Conservation (phyloP, 2,113 vertebrate genomes). For the Emydocephalus ijimae region DNA sequence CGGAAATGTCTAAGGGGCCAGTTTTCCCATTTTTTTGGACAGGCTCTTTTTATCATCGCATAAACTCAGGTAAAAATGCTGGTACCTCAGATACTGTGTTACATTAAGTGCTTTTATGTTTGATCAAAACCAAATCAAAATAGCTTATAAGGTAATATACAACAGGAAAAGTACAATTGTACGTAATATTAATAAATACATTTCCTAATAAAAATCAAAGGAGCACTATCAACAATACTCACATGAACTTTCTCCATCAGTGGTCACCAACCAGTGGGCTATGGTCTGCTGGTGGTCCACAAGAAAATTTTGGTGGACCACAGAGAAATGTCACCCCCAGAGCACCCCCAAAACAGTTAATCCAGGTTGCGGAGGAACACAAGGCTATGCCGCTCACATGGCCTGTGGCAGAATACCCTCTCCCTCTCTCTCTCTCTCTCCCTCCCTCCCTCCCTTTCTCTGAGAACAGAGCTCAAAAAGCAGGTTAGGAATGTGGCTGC, state of each 20-base stretch:
- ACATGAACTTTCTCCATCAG: neutral
- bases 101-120: neutral
- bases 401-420: too few species aligned
- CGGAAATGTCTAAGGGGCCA: neutral
- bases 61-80: neutral
- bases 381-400: too few species aligned
- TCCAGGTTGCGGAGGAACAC: too few species aligned
- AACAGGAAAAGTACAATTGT: neutral
- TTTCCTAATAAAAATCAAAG: neutral
- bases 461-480: too few species aligned
- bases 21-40: neutral
- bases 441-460: too few species aligned
- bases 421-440: too few species aligned
- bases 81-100: neutral
- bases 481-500: too few species aligned
- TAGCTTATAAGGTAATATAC: neutral
- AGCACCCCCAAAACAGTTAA: too few species aligned
- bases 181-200: neutral
- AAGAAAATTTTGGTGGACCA: too few species aligned
- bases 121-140: neutral
- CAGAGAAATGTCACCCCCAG: too few species aligned
- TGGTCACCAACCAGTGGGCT: too few species aligned
- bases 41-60: neutral
- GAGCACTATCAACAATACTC: neutral
- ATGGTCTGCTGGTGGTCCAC: too few species aligned